Evolutionary conservation across 1,140 invertebrate genomes (phyloP).

Genomic region (Patella vulgata): DNA sequence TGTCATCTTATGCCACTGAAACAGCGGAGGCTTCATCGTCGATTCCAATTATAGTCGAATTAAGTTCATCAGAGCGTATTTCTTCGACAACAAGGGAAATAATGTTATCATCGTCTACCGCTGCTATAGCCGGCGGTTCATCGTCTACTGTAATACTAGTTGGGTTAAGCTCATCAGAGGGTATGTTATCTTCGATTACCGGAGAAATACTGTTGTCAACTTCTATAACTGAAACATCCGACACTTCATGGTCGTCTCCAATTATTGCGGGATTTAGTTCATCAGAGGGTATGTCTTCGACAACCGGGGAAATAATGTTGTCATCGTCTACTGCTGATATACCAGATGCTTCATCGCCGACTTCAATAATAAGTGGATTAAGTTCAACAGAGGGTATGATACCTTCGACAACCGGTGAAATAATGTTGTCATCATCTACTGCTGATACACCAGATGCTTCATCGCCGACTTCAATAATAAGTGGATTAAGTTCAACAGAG

Average conservation of each 20-base stretch:
- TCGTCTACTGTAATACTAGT: too few species aligned
- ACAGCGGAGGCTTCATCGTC: too few species aligned
- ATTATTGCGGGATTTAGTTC: too few species aligned
- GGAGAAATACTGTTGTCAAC: background rate
- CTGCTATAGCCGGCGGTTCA: too few species aligned
- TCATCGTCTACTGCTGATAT: background rate
- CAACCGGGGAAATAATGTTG: background rate
- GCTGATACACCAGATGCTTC: constrained; percentile 7
- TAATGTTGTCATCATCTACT: background rate
- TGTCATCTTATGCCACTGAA: too few species aligned
- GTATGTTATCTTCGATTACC: background rate
- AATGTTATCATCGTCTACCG: too few species aligned
- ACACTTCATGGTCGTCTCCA: constrained; percentile 4
- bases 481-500: constrained; percentile 2
- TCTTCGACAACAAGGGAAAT: too few species aligned
- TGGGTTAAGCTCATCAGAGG: too few species aligned
- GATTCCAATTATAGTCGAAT: too few species aligned
- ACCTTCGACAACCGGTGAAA: background rate
- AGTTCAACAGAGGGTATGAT: background rate
- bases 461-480: background rate
- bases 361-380: background rate
- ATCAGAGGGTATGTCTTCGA: too few species aligned
- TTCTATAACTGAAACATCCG: background rate
- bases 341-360: background rate
- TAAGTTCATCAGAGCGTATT: too few species aligned